phyloP scores from a whole-genome alignment of 2,888 invertebrate genomes.

The Alviniconcha strummeri region DNA sequence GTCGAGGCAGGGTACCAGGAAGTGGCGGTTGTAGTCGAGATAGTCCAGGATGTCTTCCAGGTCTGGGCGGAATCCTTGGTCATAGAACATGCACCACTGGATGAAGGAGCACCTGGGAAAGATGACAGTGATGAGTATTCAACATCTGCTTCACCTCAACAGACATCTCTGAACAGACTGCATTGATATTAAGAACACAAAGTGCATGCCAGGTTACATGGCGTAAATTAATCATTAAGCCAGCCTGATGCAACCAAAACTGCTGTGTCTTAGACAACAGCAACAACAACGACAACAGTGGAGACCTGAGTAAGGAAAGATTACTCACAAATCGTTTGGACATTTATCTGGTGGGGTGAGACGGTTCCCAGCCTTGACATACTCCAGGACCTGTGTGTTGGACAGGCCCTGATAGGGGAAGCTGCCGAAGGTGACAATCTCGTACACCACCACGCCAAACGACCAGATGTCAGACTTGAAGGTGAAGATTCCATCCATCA shows the following conservation, averaged over 20 bases:
- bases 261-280: no score
- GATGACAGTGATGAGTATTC: conserved; percentile 14
- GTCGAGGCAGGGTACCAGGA: conserved; percentile 87
- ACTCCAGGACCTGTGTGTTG: conserved; percentile 88
- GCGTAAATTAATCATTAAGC: no score
- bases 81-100: conserved; percentile 86
- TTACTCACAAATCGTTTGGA: conserved; percentile 86
- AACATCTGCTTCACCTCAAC: no score
- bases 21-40: conserved; percentile 84
- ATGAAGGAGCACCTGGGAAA: conserved; percentile 82
- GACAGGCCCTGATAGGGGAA: conserved; percentile 92
- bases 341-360: conserved; percentile 85
- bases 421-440: conserved; percentile 91
- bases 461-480: conserved; percentile 93
- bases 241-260: no score
- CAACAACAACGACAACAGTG: no score
- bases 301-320: no score
- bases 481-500: conserved; percentile 88
- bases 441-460: conserved; percentile 88
- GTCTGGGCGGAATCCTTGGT: conserved; percentile 82
- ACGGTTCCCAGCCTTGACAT: conserved; percentile 85
- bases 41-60: conserved; percentile 88
- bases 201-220: no score
- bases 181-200: no score
- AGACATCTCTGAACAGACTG: no score